Conservation (phyloP, 2,797 vertebrate species). For the Spondyliosoma cantharus region DNA sequence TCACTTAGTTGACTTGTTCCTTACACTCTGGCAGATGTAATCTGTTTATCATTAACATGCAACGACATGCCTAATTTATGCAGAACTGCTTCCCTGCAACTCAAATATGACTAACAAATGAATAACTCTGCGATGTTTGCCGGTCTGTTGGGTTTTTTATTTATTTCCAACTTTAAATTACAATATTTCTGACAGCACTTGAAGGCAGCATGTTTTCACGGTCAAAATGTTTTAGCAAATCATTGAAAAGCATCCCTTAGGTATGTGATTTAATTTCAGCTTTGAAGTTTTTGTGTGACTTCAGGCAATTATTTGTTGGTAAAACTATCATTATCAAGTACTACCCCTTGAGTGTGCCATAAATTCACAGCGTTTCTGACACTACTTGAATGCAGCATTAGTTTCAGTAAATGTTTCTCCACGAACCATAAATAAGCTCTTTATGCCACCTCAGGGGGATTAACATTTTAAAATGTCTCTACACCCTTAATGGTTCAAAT, state of each 20-base stretch:
- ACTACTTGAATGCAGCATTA: conserved; percentile 20
- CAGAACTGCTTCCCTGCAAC: background rate
- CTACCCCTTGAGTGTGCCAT: background rate
- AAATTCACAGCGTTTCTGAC: conserved; percentile 7
- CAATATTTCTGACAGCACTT: background rate
- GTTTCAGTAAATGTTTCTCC: conserved; percentile 34
- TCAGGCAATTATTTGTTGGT: conserved; percentile 11
- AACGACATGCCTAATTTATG: background rate
- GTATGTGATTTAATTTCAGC: background rate
- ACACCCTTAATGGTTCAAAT: conserved; percentile 24
- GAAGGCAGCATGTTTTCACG: conserved; percentile 3
- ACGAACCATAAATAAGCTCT: conserved; percentile 20
- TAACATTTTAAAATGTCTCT: conserved; percentile 32
- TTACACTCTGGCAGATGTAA: background rate
- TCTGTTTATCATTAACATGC: background rate
- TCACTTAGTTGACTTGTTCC: background rate
- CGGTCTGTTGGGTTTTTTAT: background rate
- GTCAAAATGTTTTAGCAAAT: background rate
- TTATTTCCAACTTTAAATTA: background rate
- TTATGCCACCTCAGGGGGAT: conserved; percentile 27
- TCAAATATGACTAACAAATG: background rate
- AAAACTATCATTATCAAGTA: conserved; percentile 22
- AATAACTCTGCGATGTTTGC: background rate
- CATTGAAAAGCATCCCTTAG: conserved; percentile 1
- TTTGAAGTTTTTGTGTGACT: conserved; percentile 4